A percentile compares a stretch with the other conserved stretches of the same genome.
These are phyloP conservation scores for Dolichallabes microphthalmus DNA, from an alignment of 2,113 vertebrate genomes.

Conservation along the genomic window DNA sequence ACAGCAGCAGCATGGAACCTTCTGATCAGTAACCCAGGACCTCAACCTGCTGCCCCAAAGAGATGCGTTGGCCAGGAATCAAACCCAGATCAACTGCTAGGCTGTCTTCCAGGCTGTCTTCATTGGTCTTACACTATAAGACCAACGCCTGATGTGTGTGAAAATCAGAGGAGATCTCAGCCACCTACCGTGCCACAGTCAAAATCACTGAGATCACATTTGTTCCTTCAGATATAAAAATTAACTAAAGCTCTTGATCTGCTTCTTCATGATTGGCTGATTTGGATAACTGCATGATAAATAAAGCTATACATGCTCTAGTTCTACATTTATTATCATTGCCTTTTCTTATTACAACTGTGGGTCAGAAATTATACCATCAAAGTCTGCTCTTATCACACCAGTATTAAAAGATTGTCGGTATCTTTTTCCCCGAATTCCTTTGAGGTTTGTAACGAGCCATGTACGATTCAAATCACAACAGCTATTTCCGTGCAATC, in stretches of 20 bases:
- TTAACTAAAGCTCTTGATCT: not conserved
- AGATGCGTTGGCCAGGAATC: no score
- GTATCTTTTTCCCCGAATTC: not conserved
- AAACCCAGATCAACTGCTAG: no score
- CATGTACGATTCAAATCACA: not conserved
- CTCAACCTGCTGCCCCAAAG: no score
- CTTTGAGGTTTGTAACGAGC: conserved; percentile 2
- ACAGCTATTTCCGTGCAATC: conserved; percentile 26
- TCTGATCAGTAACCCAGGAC: no score
- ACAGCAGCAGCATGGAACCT: no score
- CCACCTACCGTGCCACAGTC: not conserved
- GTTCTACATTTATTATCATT: not conserved
- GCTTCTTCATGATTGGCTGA: not conserved
- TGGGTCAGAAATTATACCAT: not conserved
- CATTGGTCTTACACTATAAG: no score
- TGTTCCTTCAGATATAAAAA: not conserved
- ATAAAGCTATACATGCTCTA: not conserved
- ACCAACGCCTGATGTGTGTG: not conserved
- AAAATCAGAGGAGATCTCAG: not conserved
- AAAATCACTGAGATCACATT: not conserved
- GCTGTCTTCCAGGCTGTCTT: no score
- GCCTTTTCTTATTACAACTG: not conserved
- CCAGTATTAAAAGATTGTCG: not conserved
- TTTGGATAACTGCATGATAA: not conserved
- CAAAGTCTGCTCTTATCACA: not conserved